Evolutionary conservation across 2,888 invertebrate species (phyloP), one percentile per base, ranked within the genome.

Genomic region (Pristionchus fissidentatus): DNA sequence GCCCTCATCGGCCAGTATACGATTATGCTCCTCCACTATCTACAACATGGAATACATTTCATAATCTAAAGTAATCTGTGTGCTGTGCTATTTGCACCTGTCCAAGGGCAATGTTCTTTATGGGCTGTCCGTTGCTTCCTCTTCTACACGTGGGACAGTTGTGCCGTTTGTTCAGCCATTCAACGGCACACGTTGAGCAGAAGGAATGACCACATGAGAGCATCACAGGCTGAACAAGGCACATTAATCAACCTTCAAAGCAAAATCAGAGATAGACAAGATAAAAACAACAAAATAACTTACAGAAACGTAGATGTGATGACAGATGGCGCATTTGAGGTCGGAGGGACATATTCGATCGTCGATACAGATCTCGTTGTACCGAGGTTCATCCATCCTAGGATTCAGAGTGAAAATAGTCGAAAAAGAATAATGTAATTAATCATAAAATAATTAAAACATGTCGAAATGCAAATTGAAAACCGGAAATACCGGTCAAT

Each of bases 131-230:
- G n/a, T 2, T 38, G 57, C 55, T 75, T 19, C 43, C 43, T 13
- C 19, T 35, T 35, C 83, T 22, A 43, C 83, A 83, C 13, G 83
- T 83, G 38, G 83, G 83, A 32, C 83, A 83, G n/a, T 55, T 43
- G 60, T 43, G 49, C 8, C 57, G 32, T 29, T 60, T 52, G 55
- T 29, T 55, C 26, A 83, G 75, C 75, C 83, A 83, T 29, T 15
- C 55, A 26, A n/a, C n/a, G 35, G 55, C 75, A 70, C 83, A 83
- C 1, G 15, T 5, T 5, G 43, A 29, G 52, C 83, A 83, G 75
- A 83, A 83, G 4, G 83, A 83, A 46, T 83, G 83, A 19, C 83
- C 83, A 46, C 83, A 83, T 2, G 75, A 83, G 13, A 83, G 60
- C 83, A 83, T 83, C 75, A 83, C 83, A 3, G 83, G 83, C 83